phyloP scores from a whole-genome alignment of 2,113 vertebrate genomes.

The Phaethon lepturus region DNA sequence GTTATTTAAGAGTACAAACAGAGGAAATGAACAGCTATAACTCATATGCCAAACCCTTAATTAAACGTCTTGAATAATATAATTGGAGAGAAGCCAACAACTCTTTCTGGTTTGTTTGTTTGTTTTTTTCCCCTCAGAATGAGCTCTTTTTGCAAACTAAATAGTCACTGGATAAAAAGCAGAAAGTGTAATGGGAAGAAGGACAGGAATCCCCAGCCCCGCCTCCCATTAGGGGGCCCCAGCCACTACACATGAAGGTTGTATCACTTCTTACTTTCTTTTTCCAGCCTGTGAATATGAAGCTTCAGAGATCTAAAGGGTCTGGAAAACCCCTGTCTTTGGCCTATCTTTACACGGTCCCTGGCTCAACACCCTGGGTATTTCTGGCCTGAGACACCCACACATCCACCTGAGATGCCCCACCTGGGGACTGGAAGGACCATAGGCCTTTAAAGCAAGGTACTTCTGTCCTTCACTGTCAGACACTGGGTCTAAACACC shows the following conservation, averaged over 20 bases:
- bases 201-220: not conserved
- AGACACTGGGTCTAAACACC: not conserved
- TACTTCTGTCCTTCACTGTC: not conserved
- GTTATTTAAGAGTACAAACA: not conserved
- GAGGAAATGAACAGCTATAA: conserved; percentile 30
- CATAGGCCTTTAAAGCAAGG: not conserved
- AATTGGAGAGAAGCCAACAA: not conserved
- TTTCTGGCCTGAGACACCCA: not conserved
- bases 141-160: conserved; percentile 2
- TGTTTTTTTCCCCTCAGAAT: not conserved
- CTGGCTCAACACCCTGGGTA: not conserved
- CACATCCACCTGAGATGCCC: not conserved
- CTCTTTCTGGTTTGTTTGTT: not conserved
- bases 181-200: not conserved
- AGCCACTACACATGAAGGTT: not conserved
- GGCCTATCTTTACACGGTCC: not conserved
- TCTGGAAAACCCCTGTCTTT: not conserved
- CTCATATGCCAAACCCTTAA: not conserved
- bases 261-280: not conserved
- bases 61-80: not conserved
- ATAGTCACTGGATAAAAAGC: not conserved
- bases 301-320: not conserved
- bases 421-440: not conserved
- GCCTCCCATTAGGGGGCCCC: not conserved
- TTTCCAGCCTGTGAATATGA: not conserved